Evolutionary conservation across 1,140 invertebrate species (phyloP).

Genomic region (Caenorhabditis tropicalis): DNA sequence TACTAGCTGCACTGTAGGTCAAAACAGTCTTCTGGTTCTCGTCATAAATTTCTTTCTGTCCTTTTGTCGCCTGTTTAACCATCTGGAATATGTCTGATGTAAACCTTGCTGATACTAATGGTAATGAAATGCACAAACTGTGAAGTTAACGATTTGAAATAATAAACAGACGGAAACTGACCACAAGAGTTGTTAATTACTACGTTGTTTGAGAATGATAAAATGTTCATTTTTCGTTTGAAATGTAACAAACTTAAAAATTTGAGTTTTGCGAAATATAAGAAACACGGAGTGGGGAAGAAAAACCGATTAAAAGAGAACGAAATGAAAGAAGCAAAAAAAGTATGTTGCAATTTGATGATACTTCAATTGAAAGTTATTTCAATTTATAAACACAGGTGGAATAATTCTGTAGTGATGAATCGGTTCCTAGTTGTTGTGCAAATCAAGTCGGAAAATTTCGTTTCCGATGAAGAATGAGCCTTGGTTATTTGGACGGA

Average conservation of each 20-base stretch:
- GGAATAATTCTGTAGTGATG: constrained; percentile 19
- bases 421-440: constrained; percentile 62
- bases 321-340: background rate
- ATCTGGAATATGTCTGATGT: constrained; percentile 3
- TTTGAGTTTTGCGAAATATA: background rate
- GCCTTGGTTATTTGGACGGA: constrained; percentile 66
- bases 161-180: no score
- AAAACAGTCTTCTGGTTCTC: constrained; percentile 66
- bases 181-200: no score
- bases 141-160: no score
- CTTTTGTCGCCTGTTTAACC: constrained; percentile 66
- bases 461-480: constrained; percentile 71
- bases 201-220: no score
- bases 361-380: constrained; percentile 9
- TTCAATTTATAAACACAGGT: background rate
- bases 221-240: constrained; percentile 31
- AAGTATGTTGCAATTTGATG: background rate
- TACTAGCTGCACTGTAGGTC: constrained; percentile 58
- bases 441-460: constrained; percentile 72
- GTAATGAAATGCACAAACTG: no score
- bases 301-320: constrained; percentile 4
- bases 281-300: background rate
- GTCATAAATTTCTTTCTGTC: constrained; percentile 67
- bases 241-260: constrained; percentile 39
- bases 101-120: background rate